Evolutionary conservation across 37 sponge, comb jelly and placozoan genomes (phyloP).

Genomic region (Haliclona indistincta): DNA sequence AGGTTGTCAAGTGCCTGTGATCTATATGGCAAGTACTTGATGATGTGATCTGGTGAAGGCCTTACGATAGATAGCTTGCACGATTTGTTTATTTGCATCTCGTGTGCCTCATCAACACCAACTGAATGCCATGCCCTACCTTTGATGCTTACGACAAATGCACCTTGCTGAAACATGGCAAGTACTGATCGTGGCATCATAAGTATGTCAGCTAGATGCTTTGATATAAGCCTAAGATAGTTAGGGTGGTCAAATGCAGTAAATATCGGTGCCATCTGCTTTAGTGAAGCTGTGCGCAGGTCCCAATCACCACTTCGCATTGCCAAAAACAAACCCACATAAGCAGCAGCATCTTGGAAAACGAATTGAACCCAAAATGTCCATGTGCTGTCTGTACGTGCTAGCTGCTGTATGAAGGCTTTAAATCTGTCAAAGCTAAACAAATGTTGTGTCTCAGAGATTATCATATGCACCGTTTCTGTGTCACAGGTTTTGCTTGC

Average conservation of each 20-base stretch:
- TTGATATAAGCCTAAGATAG: conserved; percentile 8
- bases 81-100: conserved; percentile 12
- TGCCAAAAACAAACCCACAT: conserved; percentile 7
- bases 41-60: conserved; percentile 10
- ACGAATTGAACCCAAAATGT: conserved; percentile 28
- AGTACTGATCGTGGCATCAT: neutral
- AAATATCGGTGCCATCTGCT: conserved; percentile 13
- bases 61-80: conserved; percentile 16
- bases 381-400: conserved; percentile 28
- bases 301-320: conserved; percentile 25
- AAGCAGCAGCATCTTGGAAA: conserved; percentile 11
- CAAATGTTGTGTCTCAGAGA: neutral
- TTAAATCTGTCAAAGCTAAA: conserved; percentile 6
- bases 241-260: conserved; percentile 13
- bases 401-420: conserved; percentile 4
- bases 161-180: conserved; percentile 10
- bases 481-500: neutral
- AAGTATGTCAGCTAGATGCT: conserved; percentile 9
- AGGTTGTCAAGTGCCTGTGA: neutral
- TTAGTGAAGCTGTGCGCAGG: conserved; percentile 6
- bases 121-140: conserved; percentile 21
- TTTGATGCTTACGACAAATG: neutral
- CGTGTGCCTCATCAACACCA: conserved; percentile 17
- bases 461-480: neutral
- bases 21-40: conserved; percentile 6